Evolutionary conservation across 2,113 vertebrate species (phyloP).

Genomic region (Peromyscus polionotus): DNA sequence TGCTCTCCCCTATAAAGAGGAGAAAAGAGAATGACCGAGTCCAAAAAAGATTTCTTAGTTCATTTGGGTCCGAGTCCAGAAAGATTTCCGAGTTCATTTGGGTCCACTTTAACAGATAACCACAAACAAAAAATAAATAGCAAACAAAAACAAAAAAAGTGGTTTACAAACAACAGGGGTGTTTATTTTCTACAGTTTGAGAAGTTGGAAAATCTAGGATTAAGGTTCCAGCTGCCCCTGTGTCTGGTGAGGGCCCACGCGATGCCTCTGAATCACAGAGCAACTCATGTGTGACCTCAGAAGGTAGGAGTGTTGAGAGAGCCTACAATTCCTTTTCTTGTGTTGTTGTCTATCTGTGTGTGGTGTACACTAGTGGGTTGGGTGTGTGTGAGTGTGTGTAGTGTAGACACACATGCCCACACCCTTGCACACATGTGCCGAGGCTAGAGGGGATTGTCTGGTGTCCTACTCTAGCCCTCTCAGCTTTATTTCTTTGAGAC

Average conservation of each 20-base stretch:
- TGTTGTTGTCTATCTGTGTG: background rate
- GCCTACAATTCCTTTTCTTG: background rate
- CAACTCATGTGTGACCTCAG: background rate
- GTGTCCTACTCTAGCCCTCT: background rate
- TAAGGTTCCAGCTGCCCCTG: background rate
- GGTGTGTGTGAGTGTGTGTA: no score
- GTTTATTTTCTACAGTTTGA: background rate
- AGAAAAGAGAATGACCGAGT: background rate
- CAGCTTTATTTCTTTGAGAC: background rate
- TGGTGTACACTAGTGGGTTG: background rate
- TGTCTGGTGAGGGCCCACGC: background rate
- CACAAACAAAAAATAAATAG: background rate
- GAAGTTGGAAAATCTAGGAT: background rate
- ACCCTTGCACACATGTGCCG: background rate
- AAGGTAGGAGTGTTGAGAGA: background rate
- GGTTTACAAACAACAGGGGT: fast-evolving
- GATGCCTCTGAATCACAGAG: background rate
- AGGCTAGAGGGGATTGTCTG: background rate
- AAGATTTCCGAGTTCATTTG: no score
- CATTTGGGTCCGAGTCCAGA: background rate
- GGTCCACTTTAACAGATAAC: background rate
- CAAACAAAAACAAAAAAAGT: no score
- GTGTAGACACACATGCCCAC: background rate
- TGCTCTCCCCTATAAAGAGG: background rate
- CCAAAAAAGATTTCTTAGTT: no score